phyloP scores from a whole-genome alignment of 2,113 vertebrate genomes.

The Crotalus horridus region DNA sequence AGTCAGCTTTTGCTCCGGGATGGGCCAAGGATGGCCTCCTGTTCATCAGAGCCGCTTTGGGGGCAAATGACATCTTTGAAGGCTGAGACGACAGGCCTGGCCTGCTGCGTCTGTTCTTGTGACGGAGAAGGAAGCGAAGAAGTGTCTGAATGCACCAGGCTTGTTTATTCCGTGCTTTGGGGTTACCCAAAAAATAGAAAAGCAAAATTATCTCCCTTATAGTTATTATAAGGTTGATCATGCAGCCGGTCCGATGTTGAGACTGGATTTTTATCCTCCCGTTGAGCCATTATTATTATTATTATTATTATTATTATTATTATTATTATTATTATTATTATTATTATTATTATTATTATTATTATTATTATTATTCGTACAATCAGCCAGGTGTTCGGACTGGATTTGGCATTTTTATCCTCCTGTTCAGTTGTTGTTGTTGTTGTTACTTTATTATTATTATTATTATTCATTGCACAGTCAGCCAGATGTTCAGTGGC shows the following conservation, averaged over 20 bases:
- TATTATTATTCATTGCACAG: no score
- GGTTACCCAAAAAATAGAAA: background rate
- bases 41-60: background rate
- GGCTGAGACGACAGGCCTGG: background rate
- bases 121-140: background rate
- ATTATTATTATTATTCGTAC: no score
- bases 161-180: background rate
- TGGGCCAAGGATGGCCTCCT: background rate
- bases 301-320: no score
- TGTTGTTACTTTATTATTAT: no score
- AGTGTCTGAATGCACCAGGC: background rate
- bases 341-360: no score
- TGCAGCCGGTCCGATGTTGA: background rate
- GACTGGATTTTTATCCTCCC: no score
- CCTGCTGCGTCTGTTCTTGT: background rate
- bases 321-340: no score
- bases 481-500: no score
- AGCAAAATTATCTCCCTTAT: background rate
- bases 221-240: background rate
- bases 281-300: no score
- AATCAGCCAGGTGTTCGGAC: no score
- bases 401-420: no score
- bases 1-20: background rate
- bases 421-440: no score
- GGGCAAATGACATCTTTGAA: background rate